Conservation (phyloP, 2,888 invertebrate species). For the Scaptomyza reducta region DNA sequence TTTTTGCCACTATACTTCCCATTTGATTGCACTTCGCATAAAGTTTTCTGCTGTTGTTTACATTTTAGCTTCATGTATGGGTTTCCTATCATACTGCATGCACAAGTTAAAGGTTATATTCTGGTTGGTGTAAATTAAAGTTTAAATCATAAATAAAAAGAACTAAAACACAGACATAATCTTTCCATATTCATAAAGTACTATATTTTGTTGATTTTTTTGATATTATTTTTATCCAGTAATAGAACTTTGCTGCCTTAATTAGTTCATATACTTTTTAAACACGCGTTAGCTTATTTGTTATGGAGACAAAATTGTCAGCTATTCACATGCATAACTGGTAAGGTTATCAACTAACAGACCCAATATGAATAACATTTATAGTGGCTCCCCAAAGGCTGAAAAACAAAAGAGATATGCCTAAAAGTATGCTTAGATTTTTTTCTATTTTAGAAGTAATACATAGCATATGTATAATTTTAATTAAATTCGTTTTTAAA, state of each 20-base stretch:
- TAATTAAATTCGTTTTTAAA: constrained; percentile 24
- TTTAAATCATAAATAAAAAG: background rate
- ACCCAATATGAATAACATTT: constrained; percentile 1
- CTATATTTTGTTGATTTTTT: too few species aligned
- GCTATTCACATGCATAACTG: background rate
- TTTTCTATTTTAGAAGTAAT: background rate
- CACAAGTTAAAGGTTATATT: background rate
- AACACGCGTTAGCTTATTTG: background rate
- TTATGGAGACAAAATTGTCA: background rate
- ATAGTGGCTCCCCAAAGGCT: constrained; percentile 42
- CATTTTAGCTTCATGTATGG: background rate
- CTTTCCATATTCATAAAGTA: background rate
- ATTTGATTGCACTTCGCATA: background rate
- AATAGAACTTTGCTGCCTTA: background rate
- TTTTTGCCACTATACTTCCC: background rate
- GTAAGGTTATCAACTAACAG: background rate
- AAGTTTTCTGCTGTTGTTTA: background rate
- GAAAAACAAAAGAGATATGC: constrained; percentile 23
- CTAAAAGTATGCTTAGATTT: constrained; percentile 53
- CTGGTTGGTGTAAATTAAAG: background rate
- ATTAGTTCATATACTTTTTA: background rate
- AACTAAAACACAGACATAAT: background rate
- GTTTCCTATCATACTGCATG: background rate
- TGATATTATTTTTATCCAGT: background rate
- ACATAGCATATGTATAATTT: constrained; percentile 4